Evolutionary conservation across 2,888 invertebrate genomes (phyloP).

Genomic region (Habroteleia sp.): DNA sequence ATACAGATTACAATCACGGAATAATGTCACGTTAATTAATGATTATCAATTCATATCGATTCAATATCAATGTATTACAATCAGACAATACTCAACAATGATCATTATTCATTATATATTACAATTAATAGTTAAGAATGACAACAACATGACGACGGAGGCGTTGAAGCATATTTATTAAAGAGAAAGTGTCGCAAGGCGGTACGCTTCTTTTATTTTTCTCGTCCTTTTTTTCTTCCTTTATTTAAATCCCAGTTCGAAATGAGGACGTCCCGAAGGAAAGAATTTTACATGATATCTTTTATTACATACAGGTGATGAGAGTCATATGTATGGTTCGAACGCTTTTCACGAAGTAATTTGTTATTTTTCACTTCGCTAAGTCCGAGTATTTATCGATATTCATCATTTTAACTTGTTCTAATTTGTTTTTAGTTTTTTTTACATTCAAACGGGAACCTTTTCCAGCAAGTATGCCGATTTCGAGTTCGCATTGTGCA

Average conservation of each 20-base stretch:
- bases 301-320: constrained; percentile 61
- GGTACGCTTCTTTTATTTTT: constrained; percentile 64
- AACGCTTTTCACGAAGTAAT: constrained; percentile 64
- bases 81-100: constrained; percentile 81
- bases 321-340: constrained; percentile 66
- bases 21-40: constrained; percentile 79
- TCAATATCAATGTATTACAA: constrained; percentile 81
- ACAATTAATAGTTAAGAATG: constrained; percentile 80
- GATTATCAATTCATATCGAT: constrained; percentile 81
- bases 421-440: constrained; percentile 14
- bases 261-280: constrained; percentile 47
- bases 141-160: constrained; percentile 81
- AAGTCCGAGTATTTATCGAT: constrained; percentile 54
- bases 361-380: constrained; percentile 49
- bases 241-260: constrained; percentile 39
- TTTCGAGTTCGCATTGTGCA: constrained; percentile 51
- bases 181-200: constrained; percentile 72
- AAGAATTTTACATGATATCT: constrained; percentile 62
- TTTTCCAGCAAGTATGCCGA: constrained; percentile 56
- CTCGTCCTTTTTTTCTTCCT: constrained; percentile 34
- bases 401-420: constrained; percentile 27
- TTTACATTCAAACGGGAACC: constrained; percentile 49
- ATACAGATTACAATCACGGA: constrained; percentile 75
- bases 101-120: constrained; percentile 80
- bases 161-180: constrained; percentile 77